Percentiles rank a stretch among this genome's conserved stretches.
phyloP scores from a whole-genome alignment of 2,888 invertebrate genomes.

The Erebia aethiops region DNA sequence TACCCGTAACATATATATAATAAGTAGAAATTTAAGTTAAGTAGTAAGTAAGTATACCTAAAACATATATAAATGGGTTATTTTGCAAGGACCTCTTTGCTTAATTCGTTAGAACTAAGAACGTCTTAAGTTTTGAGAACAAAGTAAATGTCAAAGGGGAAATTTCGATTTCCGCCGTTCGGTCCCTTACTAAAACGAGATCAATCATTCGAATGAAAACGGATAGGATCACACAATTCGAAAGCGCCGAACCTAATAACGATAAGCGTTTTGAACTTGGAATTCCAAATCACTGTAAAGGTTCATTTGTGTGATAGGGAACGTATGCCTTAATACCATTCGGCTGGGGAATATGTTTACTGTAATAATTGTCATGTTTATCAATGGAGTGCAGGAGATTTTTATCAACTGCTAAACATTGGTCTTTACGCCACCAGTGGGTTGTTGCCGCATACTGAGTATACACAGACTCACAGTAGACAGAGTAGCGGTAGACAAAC shows the following conservation, averaged over 20 bases:
- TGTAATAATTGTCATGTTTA: too few species aligned
- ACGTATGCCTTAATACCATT: too few species aligned
- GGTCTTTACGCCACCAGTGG: too few species aligned
- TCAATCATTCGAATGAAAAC: conserved; percentile 48
- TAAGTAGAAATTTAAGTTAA: too few species aligned
- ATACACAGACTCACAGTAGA: too few species aligned
- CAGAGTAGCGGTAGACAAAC: too few species aligned
- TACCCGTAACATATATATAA: too few species aligned
- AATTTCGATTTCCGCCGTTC: conserved; percentile 71
- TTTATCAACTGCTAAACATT: too few species aligned
- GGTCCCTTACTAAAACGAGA: conserved; percentile 61
- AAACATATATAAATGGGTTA: not conserved
- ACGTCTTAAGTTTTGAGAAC: conserved; percentile 17
- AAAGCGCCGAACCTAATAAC: conserved; percentile 8
- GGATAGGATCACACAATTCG: conserved; percentile 11
- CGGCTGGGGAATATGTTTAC: too few species aligned
- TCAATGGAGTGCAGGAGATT: too few species aligned
- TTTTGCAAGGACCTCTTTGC: not conserved
- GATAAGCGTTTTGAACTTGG: conserved; percentile 2
- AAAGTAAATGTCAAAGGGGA: conserved; percentile 43
- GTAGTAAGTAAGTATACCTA: too few species aligned
- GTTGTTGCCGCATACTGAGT: too few species aligned
- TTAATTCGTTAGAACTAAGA: conserved; percentile 17
- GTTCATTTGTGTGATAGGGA: not conserved
- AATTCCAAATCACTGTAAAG: not conserved